phyloP scores from a whole-genome alignment of 2,113 vertebrate species.

The Malaclemys terrapin region DNA sequence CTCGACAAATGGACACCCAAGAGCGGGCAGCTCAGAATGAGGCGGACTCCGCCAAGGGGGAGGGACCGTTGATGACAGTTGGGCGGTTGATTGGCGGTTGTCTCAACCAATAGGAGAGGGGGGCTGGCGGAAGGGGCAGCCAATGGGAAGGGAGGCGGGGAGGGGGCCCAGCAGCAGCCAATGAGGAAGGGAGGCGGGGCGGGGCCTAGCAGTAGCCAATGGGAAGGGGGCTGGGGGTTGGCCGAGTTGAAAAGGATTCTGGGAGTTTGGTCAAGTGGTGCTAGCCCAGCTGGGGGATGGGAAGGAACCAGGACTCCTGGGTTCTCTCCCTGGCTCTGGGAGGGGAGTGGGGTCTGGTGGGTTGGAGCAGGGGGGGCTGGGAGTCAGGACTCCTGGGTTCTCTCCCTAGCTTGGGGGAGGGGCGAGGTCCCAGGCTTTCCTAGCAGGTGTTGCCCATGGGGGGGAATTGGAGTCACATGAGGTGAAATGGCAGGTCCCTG shows the following conservation, averaged over 20 bases:
- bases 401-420: too few species aligned
- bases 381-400: not conserved
- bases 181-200: slow-evolving; percentile 12
- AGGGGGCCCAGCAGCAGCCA: not conserved
- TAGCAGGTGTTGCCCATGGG: too few species aligned
- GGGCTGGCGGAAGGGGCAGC: not conserved
- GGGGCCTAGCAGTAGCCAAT: slow-evolving; percentile 41
- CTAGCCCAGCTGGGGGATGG: not conserved
- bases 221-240: slow-evolving; percentile 8
- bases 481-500: too few species aligned
- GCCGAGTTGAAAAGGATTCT: slow-evolving; percentile 49
- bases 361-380: not conserved
- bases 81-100: not conserved
- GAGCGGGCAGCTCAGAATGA: not conserved
- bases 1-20: slow-evolving; percentile 15
- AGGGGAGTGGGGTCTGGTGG: not conserved
- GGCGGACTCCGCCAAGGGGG: not conserved
- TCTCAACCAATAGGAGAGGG: slow-evolving; percentile 27
- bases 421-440: too few species aligned
- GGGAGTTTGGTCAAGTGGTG: not conserved
- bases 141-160: not conserved
- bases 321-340: not conserved
- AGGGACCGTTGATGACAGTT: not conserved
- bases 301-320: not conserved
- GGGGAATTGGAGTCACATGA: too few species aligned